These are phyloP conservation scores for Xestia sexstrigata DNA, from an alignment of 2,888 invertebrate species.

Conservation along the genomic window DNA sequence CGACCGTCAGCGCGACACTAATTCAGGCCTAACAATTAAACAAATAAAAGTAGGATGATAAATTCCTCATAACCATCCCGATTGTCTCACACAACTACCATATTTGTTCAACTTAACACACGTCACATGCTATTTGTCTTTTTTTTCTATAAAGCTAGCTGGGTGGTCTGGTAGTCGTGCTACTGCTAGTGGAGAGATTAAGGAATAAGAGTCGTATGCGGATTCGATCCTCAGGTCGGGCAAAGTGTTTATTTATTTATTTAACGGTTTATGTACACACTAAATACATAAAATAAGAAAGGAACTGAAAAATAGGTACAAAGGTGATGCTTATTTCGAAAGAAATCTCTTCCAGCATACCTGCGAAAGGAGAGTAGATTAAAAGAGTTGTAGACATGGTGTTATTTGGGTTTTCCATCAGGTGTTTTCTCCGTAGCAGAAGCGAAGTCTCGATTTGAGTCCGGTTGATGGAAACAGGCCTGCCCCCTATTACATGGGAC, in stretches of 20 bases:
- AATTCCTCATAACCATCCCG: constrained; percentile 35
- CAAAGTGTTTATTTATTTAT: background rate
- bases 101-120: constrained; percentile 32
- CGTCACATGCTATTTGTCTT: constrained; percentile 49
- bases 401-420: background rate
- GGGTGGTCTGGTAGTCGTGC: constrained; percentile 74
- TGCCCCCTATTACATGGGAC: background rate
- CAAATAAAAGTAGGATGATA: background rate
- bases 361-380: too few species aligned
- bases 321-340: too few species aligned
- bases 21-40: background rate
- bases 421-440: background rate
- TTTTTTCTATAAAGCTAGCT: constrained; percentile 54
- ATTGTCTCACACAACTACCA: constrained; percentile 39
- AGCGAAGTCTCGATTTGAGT: background rate
- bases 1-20: too few species aligned
- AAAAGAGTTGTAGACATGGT: too few species aligned
- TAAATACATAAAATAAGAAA: too few species aligned
- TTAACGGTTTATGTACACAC: too few species aligned
- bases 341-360: too few species aligned
- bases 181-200: constrained; percentile 36
- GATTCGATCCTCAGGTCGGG: background rate
- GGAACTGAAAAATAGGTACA: too few species aligned
- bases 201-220: background rate
- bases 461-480: background rate